Base-by-base conservation (phyloP, 1,140 invertebrate species). In the Neodiprion fabricii region DNA sequence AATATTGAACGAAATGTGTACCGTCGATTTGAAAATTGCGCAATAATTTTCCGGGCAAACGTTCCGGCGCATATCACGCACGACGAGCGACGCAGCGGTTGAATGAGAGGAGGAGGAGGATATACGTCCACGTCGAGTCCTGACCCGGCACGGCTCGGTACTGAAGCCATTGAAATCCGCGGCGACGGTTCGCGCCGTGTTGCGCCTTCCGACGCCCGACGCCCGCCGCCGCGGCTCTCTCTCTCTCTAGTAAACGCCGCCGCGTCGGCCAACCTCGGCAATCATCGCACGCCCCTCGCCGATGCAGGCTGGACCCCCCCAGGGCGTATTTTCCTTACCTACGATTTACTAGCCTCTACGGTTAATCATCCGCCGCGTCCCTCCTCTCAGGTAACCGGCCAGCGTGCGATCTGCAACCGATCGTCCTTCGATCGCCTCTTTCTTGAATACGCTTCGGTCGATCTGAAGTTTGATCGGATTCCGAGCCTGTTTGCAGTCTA, bases 81-180 rank as follows among this genome's bases (percentile, higher is more conserved):
- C 17, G 9, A 78, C 10, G 50, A 75, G 69, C 7, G 49, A 28
- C 14, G 65, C 71, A 4, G 67, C 67, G 8, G 12, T 53, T 53
- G 11, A 5, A 70, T n/a, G 28, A 40, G 28, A 40, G 28, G 28
- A 40, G 28, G 28, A 72, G 9, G 50, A 50, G 28, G 53, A 61
- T 61, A 61, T 12, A 61, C n/a, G 28, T 8, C 74, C 72, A 76
- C 81, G 81, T 84, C 85, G 79, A 83, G 84, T 82, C 82, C 80
- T 81, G 78, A 83, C 82, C 83, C 81, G 82, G 76, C 76, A 79
- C 82, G 84, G 83, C 84, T 85, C 85, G 84, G 82, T 81, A 85
- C 84, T 86, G 84, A 85, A 81, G 77, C 83, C 84, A 85, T 86
- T 85, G 79, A 84, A 79, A 73, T 79, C 72, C 79, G 79, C 75